Evolutionary conservation across 2,888 invertebrate genomes (phyloP).

Genomic region (Ryuthela nishihirai): DNA sequence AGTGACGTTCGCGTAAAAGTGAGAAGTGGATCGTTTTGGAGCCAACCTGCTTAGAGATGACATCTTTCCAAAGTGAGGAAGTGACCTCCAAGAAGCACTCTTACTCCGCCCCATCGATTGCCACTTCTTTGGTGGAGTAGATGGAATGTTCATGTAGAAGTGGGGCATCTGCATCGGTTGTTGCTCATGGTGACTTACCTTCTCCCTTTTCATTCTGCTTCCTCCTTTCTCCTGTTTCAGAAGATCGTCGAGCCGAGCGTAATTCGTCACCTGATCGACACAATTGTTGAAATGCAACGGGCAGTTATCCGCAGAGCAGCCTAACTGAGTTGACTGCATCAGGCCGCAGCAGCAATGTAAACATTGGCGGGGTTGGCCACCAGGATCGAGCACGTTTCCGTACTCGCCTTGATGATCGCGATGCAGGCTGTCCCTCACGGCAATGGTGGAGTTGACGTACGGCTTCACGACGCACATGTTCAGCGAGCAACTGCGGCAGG

Average conservation of each 20-base stretch:
- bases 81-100: slow-evolving; percentile 30
- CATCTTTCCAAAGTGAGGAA: slow-evolving; percentile 21
- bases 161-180: too few relatives aligned
- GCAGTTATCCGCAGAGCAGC: slow-evolving; percentile 34
- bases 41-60: slow-evolving; percentile 12
- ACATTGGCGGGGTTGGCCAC: slow-evolving; percentile 26
- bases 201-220: too few relatives aligned
- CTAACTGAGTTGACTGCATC: slow-evolving; percentile 19
- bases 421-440: slow-evolving; percentile 21
- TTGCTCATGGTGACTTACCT: too few relatives aligned
- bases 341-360: slow-evolving; percentile 33
- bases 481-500: slow-evolving; percentile 29
- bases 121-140: slow-evolving; percentile 30
- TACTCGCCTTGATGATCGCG: slow-evolving; percentile 26
- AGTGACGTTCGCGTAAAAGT: slow-evolving; percentile 20
- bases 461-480: slow-evolving; percentile 32
- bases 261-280: slow-evolving; percentile 44
- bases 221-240: slow-evolving; percentile 29
- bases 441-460: slow-evolving; percentile 7
- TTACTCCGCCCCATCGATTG: slow-evolving; percentile 10
- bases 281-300: slow-evolving; percentile 33
- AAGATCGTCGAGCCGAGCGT: slow-evolving; percentile 45
- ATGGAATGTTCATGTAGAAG: slow-evolving; percentile 40
- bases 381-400: slow-evolving; percentile 29
- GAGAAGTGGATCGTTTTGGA: slow-evolving; percentile 24